Evolutionary conservation across 2,113 vertebrate species (phyloP).

Genomic region (cattle (Bos taurus)): DNA sequence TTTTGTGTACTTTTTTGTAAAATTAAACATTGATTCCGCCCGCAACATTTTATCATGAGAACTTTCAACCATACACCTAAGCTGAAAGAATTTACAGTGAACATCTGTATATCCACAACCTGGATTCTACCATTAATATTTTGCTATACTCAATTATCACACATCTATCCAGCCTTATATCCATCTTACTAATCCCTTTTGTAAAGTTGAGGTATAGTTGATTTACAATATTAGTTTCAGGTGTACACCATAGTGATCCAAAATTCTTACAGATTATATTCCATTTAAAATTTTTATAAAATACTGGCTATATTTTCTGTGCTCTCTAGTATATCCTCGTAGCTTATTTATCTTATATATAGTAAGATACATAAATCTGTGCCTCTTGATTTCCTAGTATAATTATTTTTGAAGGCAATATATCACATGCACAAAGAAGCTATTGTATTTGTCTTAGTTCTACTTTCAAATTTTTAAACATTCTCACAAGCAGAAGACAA

Average conservation of each 20-base stretch:
- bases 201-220: neutral
- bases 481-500: neutral
- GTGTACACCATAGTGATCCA: neutral
- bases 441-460: neutral
- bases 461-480: slow-evolving; percentile 14
- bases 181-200: neutral
- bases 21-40: neutral
- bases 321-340: neutral
- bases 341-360: neutral
- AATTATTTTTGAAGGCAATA: slow-evolving; percentile 5
- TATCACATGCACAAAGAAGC: neutral
- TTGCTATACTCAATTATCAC: neutral
- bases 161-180: neutral
- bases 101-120: neutral
- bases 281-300: neutral
- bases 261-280: neutral
- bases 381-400: neutral
- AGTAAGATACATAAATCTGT: neutral
- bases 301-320: neutral
- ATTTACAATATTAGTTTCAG: neutral
- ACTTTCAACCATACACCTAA: neutral
- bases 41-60: neutral
- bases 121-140: neutral
- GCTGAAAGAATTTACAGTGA: neutral
- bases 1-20: neutral